These are phyloP conservation scores for Heteractis magnifica DNA, from an alignment of 92 coral and sea anemone genomes.

Conservation along the genomic window DNA sequence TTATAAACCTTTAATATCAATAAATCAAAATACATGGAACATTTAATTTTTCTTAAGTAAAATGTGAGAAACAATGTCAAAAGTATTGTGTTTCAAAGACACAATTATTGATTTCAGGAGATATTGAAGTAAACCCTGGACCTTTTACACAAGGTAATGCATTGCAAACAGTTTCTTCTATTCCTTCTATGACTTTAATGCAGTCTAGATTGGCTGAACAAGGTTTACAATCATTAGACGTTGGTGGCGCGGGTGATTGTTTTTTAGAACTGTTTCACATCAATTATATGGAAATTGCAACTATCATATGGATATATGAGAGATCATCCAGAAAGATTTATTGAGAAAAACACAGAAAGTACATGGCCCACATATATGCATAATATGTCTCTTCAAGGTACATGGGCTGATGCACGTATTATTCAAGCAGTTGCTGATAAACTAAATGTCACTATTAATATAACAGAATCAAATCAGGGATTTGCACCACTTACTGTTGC, in stretches of 20 bases:
- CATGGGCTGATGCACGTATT: constrained; percentile 68
- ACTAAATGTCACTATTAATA: constrained; percentile 45
- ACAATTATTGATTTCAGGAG: constrained; percentile 25
- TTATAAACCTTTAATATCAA: background rate
- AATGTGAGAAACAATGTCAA: constrained; percentile 1
- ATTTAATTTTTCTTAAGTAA: background rate
- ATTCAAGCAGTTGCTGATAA: constrained; percentile 63
- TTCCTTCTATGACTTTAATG: constrained; percentile 28
- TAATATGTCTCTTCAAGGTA: constrained; percentile 49
- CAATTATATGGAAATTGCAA: too few relatives aligned
- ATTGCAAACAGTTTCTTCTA: constrained; percentile 18
- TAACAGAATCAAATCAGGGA: constrained; percentile 47
- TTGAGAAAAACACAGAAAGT: constrained; percentile 56
- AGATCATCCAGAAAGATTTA: constrained; percentile 61
- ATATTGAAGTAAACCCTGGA: constrained; percentile 28
- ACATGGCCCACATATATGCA: constrained; percentile 51
- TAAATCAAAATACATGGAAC: background rate
- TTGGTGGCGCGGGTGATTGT: constrained; percentile 37
- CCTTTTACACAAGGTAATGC: constrained; percentile 33
- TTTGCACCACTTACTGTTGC: constrained; percentile 53
- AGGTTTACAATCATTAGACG: constrained; percentile 25
- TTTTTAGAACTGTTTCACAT: too few relatives aligned
- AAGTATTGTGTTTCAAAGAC: constrained; percentile 13
- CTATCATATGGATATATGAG: too few relatives aligned
- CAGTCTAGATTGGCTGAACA: constrained; percentile 36